phyloP scores from a whole-genome alignment of 2,888 invertebrate genomes.

The Drosophila melanosoma region DNA sequence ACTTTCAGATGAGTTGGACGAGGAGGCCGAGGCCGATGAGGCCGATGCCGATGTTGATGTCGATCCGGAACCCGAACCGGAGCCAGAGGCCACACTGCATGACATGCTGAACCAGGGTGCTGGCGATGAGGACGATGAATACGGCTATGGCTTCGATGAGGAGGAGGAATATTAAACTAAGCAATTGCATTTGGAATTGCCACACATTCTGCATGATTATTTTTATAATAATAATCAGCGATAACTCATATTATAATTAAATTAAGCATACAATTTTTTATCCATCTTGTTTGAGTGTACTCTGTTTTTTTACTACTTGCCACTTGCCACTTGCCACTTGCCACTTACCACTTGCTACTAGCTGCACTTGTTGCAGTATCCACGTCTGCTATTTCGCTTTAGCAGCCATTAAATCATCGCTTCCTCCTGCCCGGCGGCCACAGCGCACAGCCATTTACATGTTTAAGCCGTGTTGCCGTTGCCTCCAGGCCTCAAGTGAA shows the following conservation, averaged over 20 bases:
- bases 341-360: slow-evolving; percentile 6
- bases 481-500: slow-evolving; percentile 42
- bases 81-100: slow-evolving; percentile 86
- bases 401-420: slow-evolving; percentile 74
- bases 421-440: slow-evolving; percentile 33
- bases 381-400: slow-evolving; percentile 39
- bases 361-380: slow-evolving; percentile 52
- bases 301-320: neutral
- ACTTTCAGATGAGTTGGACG: slow-evolving; percentile 79
- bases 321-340: slow-evolving; percentile 1
- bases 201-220: slow-evolving; percentile 16
- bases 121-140: slow-evolving; percentile 89
- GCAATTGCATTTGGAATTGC: slow-evolving; percentile 23
- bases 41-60: slow-evolving; percentile 74
- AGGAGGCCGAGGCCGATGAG: slow-evolving; percentile 71
- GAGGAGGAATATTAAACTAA: slow-evolving; percentile 86
- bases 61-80: slow-evolving; percentile 83
- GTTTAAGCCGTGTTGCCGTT: slow-evolving; percentile 69
- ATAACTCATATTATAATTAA: slow-evolving; percentile 60
- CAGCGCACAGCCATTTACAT: slow-evolving; percentile 70
- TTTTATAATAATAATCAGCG: slow-evolving; percentile 30
- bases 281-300: neutral
- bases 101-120: slow-evolving; percentile 87
- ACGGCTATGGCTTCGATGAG: slow-evolving; percentile 90
- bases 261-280: slow-evolving; percentile 38